Conservation (phyloP, 2,113 vertebrate species). For the Antidorcas marsupialis region DNA sequence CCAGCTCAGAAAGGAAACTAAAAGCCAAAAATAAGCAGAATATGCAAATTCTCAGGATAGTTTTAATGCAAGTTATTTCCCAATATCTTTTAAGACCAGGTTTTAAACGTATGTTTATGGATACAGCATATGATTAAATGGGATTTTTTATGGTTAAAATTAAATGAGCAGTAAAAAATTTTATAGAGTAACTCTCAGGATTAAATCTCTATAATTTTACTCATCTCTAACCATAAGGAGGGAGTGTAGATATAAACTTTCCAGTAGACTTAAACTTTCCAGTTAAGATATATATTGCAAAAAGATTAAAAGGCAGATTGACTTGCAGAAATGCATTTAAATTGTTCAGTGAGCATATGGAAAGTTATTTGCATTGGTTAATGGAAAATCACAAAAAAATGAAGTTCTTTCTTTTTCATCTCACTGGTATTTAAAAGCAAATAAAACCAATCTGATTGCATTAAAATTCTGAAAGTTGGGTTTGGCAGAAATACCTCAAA, state of each 20-base stretch:
- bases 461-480: neutral
- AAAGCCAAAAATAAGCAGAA: neutral
- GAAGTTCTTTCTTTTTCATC: neutral
- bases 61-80: neutral
- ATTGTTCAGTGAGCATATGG: neutral
- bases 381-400: neutral
- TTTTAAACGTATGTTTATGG: neutral
- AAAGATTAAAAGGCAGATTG: neutral
- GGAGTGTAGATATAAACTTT: neutral
- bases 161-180: neutral
- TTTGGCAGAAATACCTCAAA: neutral
- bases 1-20: neutral
- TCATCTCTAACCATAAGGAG: neutral
- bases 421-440: constrained; percentile 4
- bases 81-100: neutral
- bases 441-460: neutral
- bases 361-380: neutral
- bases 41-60: neutral
- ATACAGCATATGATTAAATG: neutral
- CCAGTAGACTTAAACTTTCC: neutral
- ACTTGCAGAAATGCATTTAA: constrained; percentile 6
- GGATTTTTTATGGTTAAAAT: constrained; percentile 12
- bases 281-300: neutral
- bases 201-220: neutral
- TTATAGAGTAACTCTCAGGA: neutral